Evolutionary conservation across 2,797 vertebrate genomes (phyloP), one percentile per base, ranked within the genome.

Genomic region (Poeciliopsis paucimaculata): DNA sequence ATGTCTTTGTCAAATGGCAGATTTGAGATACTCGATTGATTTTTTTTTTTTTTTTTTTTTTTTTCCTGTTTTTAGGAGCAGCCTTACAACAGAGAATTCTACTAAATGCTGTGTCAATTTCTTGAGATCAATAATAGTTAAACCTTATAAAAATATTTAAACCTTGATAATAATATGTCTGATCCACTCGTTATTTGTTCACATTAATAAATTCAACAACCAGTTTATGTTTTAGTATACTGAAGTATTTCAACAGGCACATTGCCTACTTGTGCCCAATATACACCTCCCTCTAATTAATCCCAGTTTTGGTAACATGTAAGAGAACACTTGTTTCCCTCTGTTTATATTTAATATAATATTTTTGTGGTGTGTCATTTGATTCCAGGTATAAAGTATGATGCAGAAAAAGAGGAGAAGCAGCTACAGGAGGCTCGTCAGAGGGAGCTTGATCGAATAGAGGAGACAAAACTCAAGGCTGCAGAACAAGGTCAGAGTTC

Each of bases 401-500:
- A 99, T 94, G 95, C 97, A 51, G 95, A 97, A 85, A 99, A 99
- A 90, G 98, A 99, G 93, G 97, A 97, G 86, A 97, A 95, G 62
- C 98, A 99, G 75, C 93, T 97, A 2, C 94, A 97, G 83, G 98
- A 99, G 93, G 93, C 96, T 89, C 97, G 97, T 72, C 97, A 98
- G 87, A 96, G 95, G 51, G 98, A 99, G 91, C 93, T 99, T 75
- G 97, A 97, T 92, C 96, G 98, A 85, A 99, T 99, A 90, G 98
- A 99, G 89, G 97, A 98, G 85, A 97, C 98, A 83, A 99, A 99
- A 86, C 96, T 95, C 79, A 99, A 97, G 94, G 97, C 97, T 87
- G 97, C 97, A 47, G 96, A 98, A 83, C 94, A 95, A 97, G 97
- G 98, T 99, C 49, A 86, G 92, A 28, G 18, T 86, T 78, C 20